Evolutionary conservation across 1,140 invertebrate genomes (phyloP).

Genomic region (Sinonovacula constricta): DNA sequence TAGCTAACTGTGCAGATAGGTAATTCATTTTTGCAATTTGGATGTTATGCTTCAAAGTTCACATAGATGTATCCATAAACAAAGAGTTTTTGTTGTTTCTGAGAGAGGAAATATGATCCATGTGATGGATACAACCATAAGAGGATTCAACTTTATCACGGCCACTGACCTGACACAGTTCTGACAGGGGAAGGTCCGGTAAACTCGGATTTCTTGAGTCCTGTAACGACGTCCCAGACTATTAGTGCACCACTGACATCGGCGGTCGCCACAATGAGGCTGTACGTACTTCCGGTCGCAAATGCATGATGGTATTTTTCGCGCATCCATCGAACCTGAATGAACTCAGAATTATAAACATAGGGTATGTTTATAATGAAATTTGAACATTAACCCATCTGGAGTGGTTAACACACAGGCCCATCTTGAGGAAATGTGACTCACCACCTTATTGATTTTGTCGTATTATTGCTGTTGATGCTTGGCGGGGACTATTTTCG

Average conservation of each 20-base stretch:
- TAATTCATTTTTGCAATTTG: no score
- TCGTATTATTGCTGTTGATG: no score
- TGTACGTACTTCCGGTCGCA: slow-evolving; percentile 44
- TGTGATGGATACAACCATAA: no score
- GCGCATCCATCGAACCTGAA: slow-evolving; percentile 25
- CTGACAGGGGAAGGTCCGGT: not conserved
- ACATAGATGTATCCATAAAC: no score
- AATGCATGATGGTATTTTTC: slow-evolving; percentile 45
- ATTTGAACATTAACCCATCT: not conserved
- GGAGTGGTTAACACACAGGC: not conserved
- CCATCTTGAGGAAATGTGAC: not conserved
- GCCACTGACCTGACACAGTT: slow-evolving; percentile 17
- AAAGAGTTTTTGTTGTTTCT: no score
- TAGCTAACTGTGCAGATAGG: no score
- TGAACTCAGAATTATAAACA: not conserved
- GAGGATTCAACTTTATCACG: no score
- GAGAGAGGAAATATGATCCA: no score
- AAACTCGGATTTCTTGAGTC: slow-evolving; percentile 1
- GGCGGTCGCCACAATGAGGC: slow-evolving; percentile 15
- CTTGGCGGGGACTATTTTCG: no score
- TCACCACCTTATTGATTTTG: not conserved
- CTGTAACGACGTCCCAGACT: slow-evolving; percentile 33
- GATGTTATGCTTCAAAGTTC: no score
- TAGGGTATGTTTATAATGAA: not conserved
- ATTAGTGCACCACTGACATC: slow-evolving; percentile 20